These are phyloP conservation scores for Thymelicus lineola DNA, from an alignment of 2,888 invertebrate genomes.

Conservation along the genomic window DNA sequence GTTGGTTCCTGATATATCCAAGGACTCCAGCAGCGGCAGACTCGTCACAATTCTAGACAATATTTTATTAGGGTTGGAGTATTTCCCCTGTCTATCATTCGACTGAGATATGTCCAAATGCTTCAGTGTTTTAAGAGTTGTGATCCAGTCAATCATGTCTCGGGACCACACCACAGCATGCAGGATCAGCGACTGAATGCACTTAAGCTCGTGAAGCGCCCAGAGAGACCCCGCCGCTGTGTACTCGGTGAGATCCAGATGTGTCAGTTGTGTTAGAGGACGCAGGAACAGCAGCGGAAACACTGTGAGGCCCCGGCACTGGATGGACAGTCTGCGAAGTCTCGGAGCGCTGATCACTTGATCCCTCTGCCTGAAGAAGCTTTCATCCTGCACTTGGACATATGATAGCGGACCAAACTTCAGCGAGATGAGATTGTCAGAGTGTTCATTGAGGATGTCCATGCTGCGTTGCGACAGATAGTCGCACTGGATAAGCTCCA, in stretches of 20 bases:
- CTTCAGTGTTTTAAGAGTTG: constrained; percentile 83
- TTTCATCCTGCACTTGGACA: constrained; percentile 83
- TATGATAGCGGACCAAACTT: constrained; percentile 89
- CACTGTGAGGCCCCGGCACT: constrained; percentile 76
- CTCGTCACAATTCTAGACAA: constrained; percentile 89
- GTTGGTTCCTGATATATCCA: constrained; percentile 99
- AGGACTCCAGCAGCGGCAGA: constrained; percentile 90
- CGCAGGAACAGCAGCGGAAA: constrained; percentile 84
- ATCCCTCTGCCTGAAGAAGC: constrained; percentile 66
- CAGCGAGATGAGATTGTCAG: constrained; percentile 88
- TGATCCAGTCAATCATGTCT: constrained; percentile 86
- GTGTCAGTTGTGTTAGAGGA: constrained; percentile 86
- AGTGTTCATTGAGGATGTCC: constrained; percentile 88
- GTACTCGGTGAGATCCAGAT: constrained; percentile 90
- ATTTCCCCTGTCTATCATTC: constrained; percentile 89
- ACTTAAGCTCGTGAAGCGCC: constrained; percentile 87
- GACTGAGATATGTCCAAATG: constrained; percentile 95
- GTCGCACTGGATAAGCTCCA: constrained; percentile 91
- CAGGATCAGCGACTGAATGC: constrained; percentile 90
- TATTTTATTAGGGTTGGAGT: constrained; percentile 89
- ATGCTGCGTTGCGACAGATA: constrained; percentile 87
- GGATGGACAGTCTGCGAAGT: constrained; percentile 85
- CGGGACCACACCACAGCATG: constrained; percentile 91
- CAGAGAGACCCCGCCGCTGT: constrained; percentile 87
- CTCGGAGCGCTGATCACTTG: constrained; percentile 86